Conservation (phyloP, 2,797 vertebrate species). For the Sphaeramia orbicularis region DNA sequence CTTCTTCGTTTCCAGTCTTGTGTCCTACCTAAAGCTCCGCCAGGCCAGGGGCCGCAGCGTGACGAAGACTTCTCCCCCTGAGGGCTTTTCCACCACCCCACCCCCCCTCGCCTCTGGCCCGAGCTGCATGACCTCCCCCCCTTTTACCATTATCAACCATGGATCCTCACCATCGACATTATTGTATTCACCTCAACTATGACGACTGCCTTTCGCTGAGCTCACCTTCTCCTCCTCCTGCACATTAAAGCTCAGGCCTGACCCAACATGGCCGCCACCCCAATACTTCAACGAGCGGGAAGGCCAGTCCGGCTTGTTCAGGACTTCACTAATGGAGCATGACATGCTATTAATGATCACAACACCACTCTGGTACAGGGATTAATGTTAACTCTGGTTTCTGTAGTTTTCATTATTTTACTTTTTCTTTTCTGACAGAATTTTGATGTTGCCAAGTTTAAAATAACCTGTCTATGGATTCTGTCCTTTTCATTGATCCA, state of each 20-base stretch:
- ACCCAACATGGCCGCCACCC: conserved; percentile 49
- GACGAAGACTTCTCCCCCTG: conserved; percentile 20
- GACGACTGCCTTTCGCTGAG: conserved; percentile 83
- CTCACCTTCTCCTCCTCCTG: conserved; percentile 71
- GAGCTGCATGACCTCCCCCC: conserved; percentile 85
- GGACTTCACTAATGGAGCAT: conserved; percentile 80
- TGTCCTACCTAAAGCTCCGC: conserved; percentile 89
- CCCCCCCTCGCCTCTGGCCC: conserved; percentile 64
- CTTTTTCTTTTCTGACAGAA: conserved; percentile 24
- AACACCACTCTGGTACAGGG: conserved; percentile 60
- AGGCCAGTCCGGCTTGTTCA: conserved; percentile 30
- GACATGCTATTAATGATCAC: conserved; percentile 60
- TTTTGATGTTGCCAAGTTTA: conserved; percentile 42
- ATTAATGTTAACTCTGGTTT: conserved; percentile 35
- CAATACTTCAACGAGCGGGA: conserved; percentile 48
- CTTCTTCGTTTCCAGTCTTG: conserved; percentile 84
- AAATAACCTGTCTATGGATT: no score
- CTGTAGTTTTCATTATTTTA: conserved; percentile 4
- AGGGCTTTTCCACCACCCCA: no score
- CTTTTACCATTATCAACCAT: conserved; percentile 73
- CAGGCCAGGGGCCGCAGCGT: conserved; percentile 46
- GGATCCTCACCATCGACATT: conserved; percentile 82
- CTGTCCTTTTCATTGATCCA: conserved; percentile 23
- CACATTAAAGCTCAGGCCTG: conserved; percentile 60
- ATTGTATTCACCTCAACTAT: conserved; percentile 78